Evolutionary conservation across 1,140 invertebrate genomes (phyloP).

Genomic region (Spodoptera frugiperda): DNA sequence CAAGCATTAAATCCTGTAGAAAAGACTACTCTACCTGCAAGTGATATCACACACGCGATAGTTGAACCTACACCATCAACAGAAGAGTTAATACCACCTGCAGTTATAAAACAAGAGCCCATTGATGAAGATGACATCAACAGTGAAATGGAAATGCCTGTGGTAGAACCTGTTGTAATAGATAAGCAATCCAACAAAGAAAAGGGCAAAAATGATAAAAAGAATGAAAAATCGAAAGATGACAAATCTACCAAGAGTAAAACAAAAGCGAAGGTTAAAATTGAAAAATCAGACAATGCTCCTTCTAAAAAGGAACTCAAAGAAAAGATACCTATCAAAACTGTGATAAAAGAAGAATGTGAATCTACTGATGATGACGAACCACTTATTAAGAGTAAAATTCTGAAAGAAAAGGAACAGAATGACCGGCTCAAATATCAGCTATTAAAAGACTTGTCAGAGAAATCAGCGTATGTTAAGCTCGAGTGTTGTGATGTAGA

Average conservation of each 20-base stretch:
- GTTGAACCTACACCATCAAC: neutral
- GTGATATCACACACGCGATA: neutral
- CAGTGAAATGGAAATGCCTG: constrained; percentile 46
- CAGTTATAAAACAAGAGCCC: constrained; percentile 79
- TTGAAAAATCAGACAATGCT: constrained; percentile 57
- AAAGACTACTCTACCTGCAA: neutral
- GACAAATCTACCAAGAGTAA: constrained; percentile 63
- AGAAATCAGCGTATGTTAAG: constrained; percentile 81
- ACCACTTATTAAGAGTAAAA: constrained; percentile 84
- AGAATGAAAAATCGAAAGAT: constrained; percentile 65
- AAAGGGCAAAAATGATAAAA: constrained; percentile 63
- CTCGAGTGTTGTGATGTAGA: constrained; percentile 80
- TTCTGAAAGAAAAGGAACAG: constrained; percentile 79
- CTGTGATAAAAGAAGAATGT: constrained; percentile 72
- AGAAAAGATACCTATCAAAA: constrained; percentile 66
- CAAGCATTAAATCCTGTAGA: neutral
- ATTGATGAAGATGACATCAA: constrained; percentile 69
- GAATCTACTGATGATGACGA: constrained; percentile 86
- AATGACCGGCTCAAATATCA: constrained; percentile 73
- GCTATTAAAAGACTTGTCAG: constrained; percentile 78
- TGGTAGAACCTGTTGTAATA: constrained; percentile 49
- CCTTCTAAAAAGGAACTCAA: constrained; percentile 70
- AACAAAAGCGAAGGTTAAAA: constrained; percentile 64
- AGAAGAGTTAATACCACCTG: constrained; percentile 37
- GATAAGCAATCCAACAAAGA: constrained; percentile 59